A percentile compares a stretch with the other conserved stretches of the same genome.
phyloP scores from a whole-genome alignment of 1,140 invertebrate genomes.

The Plutomurus gul region DNA sequence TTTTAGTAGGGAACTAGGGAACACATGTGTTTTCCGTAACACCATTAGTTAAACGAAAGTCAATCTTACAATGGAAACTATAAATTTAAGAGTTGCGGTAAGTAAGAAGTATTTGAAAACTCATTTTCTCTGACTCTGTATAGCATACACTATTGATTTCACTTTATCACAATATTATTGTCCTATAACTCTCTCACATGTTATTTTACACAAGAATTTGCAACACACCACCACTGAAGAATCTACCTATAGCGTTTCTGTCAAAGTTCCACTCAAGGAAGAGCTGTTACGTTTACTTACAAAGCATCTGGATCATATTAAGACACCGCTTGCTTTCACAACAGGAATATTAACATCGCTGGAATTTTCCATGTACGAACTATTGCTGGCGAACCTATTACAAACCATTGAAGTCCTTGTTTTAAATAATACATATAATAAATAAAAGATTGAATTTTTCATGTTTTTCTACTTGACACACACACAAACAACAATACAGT shows the following conservation, averaged over 20 bases:
- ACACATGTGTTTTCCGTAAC: neutral
- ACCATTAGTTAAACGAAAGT: neutral
- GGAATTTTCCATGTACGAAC: conserved; percentile 35
- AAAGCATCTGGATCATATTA: neutral
- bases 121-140: too few species aligned
- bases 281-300: conserved; percentile 4
- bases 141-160: too few species aligned
- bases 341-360: conserved; percentile 38
- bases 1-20: neutral
- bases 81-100: conserved; percentile 33
- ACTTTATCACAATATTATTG: too few species aligned
- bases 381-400: neutral
- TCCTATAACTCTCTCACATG: too few species aligned
- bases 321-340: neutral
- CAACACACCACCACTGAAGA: neutral
- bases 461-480: neutral
- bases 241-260: conserved; percentile 33
- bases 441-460: neutral
- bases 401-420: neutral
- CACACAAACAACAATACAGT: too few species aligned
- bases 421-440: neutral
- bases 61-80: conserved; percentile 7
- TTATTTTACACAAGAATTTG: too few species aligned
- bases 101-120: neutral
- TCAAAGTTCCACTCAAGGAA: conserved; percentile 41